Conservation (phyloP, 2,888 invertebrate genomes). For the Gymnocheta viridis region DNA sequence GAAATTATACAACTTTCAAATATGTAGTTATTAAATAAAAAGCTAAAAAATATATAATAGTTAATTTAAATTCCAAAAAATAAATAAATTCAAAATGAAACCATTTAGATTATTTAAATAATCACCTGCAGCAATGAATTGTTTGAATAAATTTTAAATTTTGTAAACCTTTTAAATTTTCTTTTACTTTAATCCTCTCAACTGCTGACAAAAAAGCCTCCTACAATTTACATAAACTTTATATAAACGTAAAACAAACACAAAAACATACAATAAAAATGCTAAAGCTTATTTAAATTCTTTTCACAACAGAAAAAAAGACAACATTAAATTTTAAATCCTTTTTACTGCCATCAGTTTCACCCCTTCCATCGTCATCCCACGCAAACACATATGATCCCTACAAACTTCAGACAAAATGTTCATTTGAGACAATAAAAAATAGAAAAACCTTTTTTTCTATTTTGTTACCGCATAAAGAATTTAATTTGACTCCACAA, state of each 20-base stretch:
- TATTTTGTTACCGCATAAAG: constrained; percentile 4
- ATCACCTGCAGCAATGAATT: neutral
- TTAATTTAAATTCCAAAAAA: neutral
- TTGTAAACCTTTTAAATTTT: neutral
- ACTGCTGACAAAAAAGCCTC: neutral
- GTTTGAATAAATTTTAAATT: neutral
- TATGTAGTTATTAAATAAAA: neutral
- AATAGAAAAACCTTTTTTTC: neutral
- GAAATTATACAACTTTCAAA: neutral
- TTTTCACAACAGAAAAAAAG: neutral
- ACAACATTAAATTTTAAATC: constrained; percentile 2
- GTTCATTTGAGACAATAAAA: constrained; percentile 4
- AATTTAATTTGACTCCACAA: constrained; percentile 49
- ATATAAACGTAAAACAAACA: neutral
- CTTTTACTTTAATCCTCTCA: neutral
- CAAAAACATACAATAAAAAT: constrained; percentile 17
- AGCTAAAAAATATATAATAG: neutral
- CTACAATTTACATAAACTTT: neutral
- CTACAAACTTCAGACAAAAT: neutral
- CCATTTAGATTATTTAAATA: neutral
- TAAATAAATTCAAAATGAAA: neutral
- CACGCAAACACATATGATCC: neutral
- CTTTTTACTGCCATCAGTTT: neutral
- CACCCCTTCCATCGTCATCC: no score
- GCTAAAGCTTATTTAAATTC: neutral